Evolutionary conservation across 2,888 invertebrate genomes (phyloP).

Genomic region (Pseudoips prasinana): DNA sequence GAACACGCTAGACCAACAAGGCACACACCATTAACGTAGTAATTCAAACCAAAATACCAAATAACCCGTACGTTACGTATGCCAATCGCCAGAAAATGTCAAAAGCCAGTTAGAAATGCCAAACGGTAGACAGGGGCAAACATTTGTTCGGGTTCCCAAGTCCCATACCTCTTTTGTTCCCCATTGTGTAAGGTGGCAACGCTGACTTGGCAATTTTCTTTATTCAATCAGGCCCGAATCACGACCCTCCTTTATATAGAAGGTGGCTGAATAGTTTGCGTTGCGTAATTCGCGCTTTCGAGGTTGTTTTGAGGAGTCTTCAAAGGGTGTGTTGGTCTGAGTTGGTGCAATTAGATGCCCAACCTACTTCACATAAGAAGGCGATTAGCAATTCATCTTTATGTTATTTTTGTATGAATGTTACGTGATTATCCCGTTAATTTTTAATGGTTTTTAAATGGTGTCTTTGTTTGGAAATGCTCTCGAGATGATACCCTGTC

Average conservation of each 20-base stretch:
- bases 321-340: too few species aligned
- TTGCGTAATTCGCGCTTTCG: slow-evolving; percentile 29
- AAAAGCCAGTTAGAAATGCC: slow-evolving; percentile 47
- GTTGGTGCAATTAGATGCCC: too few species aligned
- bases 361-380: too few species aligned
- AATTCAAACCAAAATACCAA: slow-evolving; percentile 15
- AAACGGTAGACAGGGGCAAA: slow-evolving; percentile 44
- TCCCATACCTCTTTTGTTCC: slow-evolving; percentile 37
- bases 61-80: slow-evolving; percentile 10
- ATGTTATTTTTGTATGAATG: too few species aligned
- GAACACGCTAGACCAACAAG: too few species aligned
- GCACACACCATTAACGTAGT: slow-evolving; percentile 5
- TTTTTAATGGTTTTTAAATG: too few species aligned
- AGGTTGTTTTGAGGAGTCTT: slow-evolving; percentile 14
- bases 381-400: too few species aligned
- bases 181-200: slow-evolving; percentile 36
- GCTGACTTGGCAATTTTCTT: slow-evolving; percentile 41
- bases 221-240: slow-evolving; percentile 35
- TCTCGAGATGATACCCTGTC: too few species aligned
- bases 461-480: too few species aligned
- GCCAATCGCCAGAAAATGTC: slow-evolving; percentile 38
- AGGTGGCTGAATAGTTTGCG: slow-evolving; percentile 26
- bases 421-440: too few species aligned
- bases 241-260: slow-evolving; percentile 24
- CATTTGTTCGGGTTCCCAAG: slow-evolving; percentile 36